Base-by-base conservation (phyloP, 2,888 invertebrate genomes). In the Lepetodrilus schrolli region DNA sequence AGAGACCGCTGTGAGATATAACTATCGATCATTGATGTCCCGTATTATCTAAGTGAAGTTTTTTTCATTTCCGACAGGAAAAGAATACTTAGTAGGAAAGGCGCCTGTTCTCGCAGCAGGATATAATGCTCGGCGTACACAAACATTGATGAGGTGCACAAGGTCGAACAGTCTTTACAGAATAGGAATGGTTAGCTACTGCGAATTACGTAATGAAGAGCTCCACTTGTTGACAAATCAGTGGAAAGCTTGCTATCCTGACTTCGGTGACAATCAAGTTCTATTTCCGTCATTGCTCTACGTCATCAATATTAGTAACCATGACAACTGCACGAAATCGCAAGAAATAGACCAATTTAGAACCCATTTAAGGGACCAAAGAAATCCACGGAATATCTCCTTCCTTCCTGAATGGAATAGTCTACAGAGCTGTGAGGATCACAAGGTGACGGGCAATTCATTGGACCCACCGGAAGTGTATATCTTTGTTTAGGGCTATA, bases 341-440 rank as follows among this genome's bases (percentile, higher is more conserved):
- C 58, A 34, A 30, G 58, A 58, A 58, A 34, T 13, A 26, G 26
- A 58, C 58, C 58, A 58, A 58, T 58, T 58, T 58, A 58, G 58
- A 58, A 26, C 30, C 30, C 10, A 58, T 58, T 58, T 58, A 21
- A 17, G 26, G 5, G 26, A 58, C 58, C 26, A 58, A 50, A 58
- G 58, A 58, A 58, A 34, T 58, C 34, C 58, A 21, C 34, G n/a
- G 58, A 58, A 58, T 58, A 58, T 34, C 58, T 58, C 30, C 34
- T 51, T 58, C 30, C 58, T 58, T 58, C 58, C 58, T 58, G 58
- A 58, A 17, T 58, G 58, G 34, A 30, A 4, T 13, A 58, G 58
- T 30, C 13, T 30, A 30, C 5, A n/a, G 34, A 17, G 17, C 17
- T 2, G 58, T 17, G 58, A 5, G 23, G 13, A 13, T 17, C 17